phyloP scores from a whole-genome alignment of 2,797 vertebrate genomes.

The Propithecus perrieri region DNA sequence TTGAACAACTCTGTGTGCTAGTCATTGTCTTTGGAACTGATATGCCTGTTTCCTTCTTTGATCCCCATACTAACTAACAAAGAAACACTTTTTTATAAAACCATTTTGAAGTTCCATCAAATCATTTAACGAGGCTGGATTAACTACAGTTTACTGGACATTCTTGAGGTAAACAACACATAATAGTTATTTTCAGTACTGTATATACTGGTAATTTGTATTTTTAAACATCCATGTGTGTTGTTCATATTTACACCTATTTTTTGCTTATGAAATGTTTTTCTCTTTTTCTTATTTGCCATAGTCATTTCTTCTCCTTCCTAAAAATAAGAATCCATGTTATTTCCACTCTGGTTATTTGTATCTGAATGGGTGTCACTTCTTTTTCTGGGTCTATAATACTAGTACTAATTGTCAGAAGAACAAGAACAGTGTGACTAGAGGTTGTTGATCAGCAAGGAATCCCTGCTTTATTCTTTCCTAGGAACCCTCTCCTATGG shows the following conservation, averaged over 20 bases:
- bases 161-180: not conserved
- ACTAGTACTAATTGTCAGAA: not conserved
- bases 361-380: not conserved
- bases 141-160: not conserved
- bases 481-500: not conserved
- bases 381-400: not conserved
- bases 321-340: not conserved
- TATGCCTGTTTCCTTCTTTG: not conserved
- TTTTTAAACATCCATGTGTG: not conserved
- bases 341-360: not conserved
- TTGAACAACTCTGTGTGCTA: not conserved
- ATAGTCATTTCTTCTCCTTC: not conserved
- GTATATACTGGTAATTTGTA: not conserved
- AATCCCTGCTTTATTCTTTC: not conserved
- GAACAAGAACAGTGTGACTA: not conserved
- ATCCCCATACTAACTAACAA: not conserved
- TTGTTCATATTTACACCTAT: not conserved
- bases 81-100: not conserved
- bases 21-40: not conserved
- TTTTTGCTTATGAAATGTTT: not conserved
- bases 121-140: not conserved
- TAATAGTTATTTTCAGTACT: not conserved
- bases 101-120: not conserved
- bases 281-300: not conserved
- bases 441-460: not conserved